Conservation (phyloP, 1,140 invertebrate genomes). For the Helicorthomorpha holstii region DNA sequence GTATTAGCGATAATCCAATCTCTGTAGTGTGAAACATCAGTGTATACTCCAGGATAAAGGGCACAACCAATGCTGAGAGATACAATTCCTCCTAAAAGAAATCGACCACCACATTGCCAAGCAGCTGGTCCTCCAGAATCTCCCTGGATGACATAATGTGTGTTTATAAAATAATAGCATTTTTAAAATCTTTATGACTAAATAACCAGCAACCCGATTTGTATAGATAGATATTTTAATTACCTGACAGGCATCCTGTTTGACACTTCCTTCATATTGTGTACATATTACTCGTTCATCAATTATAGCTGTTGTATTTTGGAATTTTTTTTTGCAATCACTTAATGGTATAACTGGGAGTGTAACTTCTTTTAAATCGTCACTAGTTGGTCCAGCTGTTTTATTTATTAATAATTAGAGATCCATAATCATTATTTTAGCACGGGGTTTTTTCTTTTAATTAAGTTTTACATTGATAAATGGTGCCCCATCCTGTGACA, state of each 20-base stretch:
- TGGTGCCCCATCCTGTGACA: not conserved
- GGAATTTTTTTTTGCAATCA: not conserved
- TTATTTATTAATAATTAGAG: not conserved
- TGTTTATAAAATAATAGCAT: not conserved
- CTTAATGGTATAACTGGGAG: not conserved
- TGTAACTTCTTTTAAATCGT: not conserved
- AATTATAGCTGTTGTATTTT: not conserved
- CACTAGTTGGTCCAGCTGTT: not conserved
- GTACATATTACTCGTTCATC: not conserved
- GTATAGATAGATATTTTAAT: not conserved
- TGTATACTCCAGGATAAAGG: not conserved
- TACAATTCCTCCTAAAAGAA: not conserved
- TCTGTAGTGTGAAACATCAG: not conserved
- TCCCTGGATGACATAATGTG: not conserved
- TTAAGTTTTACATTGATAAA: not conserved
- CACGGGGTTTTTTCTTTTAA: not conserved
- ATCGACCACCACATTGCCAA: not conserved
- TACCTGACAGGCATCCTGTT: not conserved
- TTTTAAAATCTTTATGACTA: not conserved
- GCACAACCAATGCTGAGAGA: not conserved
- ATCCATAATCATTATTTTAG: not conserved
- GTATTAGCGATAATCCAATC: not conserved
- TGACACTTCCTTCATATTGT: not conserved
- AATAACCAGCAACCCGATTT: not conserved
- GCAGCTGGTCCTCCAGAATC: not conserved